These are phyloP conservation scores for Lepas anatifera DNA, from an alignment of 2,888 invertebrate species.

Conservation along the genomic window DNA sequence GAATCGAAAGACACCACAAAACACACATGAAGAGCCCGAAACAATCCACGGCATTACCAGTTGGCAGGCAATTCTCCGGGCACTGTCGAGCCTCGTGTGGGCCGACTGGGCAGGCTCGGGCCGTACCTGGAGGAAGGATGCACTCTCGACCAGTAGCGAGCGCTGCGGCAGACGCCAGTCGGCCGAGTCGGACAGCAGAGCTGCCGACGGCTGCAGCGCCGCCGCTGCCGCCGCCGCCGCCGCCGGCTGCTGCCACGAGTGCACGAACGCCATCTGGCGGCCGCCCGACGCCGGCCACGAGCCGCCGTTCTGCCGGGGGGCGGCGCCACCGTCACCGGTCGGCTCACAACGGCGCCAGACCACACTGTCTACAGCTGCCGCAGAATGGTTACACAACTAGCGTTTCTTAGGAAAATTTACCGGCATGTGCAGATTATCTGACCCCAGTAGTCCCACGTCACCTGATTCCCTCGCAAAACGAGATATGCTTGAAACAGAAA, in stretches of 20 bases:
- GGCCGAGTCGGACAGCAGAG: slow-evolving; percentile 37
- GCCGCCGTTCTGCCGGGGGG: neutral
- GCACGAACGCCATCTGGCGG: slow-evolving; percentile 65
- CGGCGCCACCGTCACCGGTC: too few relatives aligned
- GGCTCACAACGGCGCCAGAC: too few relatives aligned
- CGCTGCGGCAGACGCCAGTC: slow-evolving; percentile 48
- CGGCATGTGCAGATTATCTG: too few relatives aligned
- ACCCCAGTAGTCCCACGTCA: too few relatives aligned
- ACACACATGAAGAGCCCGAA: too few relatives aligned
- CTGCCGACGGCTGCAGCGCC: slow-evolving; percentile 21
- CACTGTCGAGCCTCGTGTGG: too few relatives aligned
- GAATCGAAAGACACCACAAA: too few relatives aligned
- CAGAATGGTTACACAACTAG: neutral
- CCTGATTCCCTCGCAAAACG: too few relatives aligned
- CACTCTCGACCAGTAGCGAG: slow-evolving; percentile 62
- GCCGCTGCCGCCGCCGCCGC: slow-evolving; percentile 32
- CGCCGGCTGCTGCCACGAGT: slow-evolving; percentile 63
- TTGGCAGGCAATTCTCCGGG: too few relatives aligned
- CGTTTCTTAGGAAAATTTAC: neutral
- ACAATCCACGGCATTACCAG: too few relatives aligned
- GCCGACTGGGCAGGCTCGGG: too few relatives aligned
- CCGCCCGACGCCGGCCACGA: slow-evolving; percentile 32
- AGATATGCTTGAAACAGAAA: too few relatives aligned
- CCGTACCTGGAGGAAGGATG: slow-evolving; percentile 53
- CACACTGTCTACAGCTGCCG: neutral